phyloP scores from a whole-genome alignment of 2,888 invertebrate species.

The Dioctria rufipes region DNA sequence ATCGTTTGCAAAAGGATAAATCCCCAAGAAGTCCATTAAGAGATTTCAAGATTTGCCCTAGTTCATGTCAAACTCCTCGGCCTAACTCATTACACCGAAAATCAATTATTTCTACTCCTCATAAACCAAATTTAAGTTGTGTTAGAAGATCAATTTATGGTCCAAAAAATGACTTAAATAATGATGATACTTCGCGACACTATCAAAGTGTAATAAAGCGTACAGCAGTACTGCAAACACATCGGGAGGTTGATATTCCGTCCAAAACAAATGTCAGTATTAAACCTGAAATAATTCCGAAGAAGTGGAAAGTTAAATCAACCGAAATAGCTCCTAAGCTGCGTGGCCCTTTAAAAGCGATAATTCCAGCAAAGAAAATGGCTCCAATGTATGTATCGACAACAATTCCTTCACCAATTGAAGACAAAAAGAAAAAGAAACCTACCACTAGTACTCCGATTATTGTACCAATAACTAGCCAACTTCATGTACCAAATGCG shows the following conservation, averaged over 20 bases:
- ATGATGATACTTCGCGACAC: conserved; percentile 15
- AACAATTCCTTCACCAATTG: conserved; percentile 30
- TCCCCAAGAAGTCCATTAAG: neutral
- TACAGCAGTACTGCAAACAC: neutral
- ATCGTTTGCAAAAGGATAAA: neutral
- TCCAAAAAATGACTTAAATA: neutral
- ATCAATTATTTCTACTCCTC: neutral
- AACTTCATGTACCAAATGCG: conserved; percentile 3
- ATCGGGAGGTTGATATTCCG: neutral
- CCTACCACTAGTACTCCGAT: conserved; percentile 53
- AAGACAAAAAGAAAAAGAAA: conserved; percentile 13
- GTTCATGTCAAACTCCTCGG: neutral
- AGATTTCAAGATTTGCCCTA: neutral
- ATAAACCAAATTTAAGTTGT: neutral
- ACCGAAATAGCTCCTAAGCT: conserved; percentile 21
- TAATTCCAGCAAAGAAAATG: conserved; percentile 53
- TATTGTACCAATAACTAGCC: neutral
- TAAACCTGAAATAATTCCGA: conserved; percentile 34
- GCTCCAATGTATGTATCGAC: conserved; percentile 48
- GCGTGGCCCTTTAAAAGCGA: conserved; percentile 55
- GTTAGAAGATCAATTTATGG: conserved; percentile 32
- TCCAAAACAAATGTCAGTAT: neutral
- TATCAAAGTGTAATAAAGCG: neutral
- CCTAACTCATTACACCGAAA: neutral
- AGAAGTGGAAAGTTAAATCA: conserved; percentile 29